Evolutionary conservation across 2,113 vertebrate species (phyloP).

Genomic region (Sphaerodactylus townsendi): DNA sequence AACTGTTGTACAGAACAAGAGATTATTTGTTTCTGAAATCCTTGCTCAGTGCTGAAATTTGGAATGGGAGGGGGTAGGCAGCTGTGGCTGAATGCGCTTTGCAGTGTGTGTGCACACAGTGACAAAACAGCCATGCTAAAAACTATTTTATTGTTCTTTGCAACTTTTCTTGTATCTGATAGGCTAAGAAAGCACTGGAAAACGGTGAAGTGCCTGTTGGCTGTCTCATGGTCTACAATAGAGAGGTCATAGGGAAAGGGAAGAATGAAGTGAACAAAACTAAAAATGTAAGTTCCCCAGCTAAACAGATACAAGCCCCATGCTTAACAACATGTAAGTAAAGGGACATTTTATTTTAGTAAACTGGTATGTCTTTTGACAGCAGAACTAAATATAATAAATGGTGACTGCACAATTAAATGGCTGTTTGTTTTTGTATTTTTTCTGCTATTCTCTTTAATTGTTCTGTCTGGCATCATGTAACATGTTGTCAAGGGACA

Average conservation of each 20-base stretch:
- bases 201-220: conserved; percentile 93
- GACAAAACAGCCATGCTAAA: background rate
- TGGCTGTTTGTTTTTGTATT: too few relatives aligned
- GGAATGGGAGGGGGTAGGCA: background rate
- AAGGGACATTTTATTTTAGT: background rate
- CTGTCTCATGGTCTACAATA: conserved; percentile 87
- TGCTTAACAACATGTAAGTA: background rate
- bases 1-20: background rate
- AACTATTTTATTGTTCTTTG: background rate
- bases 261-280: conserved; percentile 94
- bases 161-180: conserved; percentile 29
- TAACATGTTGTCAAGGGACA: background rate
- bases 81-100: background rate
- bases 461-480: background rate
- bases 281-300: conserved; percentile 85
- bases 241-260: conserved; percentile 84
- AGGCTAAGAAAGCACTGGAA: conserved; percentile 88
- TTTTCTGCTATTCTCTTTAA: background rate
- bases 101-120: background rate
- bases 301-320: background rate
- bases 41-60: background rate
- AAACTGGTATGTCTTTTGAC: background rate
- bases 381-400: too few relatives aligned
- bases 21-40: background rate
- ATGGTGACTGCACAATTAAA: too few relatives aligned